phyloP scores from a whole-genome alignment of 2,113 vertebrate species.

The Dolichotis patagonum region DNA sequence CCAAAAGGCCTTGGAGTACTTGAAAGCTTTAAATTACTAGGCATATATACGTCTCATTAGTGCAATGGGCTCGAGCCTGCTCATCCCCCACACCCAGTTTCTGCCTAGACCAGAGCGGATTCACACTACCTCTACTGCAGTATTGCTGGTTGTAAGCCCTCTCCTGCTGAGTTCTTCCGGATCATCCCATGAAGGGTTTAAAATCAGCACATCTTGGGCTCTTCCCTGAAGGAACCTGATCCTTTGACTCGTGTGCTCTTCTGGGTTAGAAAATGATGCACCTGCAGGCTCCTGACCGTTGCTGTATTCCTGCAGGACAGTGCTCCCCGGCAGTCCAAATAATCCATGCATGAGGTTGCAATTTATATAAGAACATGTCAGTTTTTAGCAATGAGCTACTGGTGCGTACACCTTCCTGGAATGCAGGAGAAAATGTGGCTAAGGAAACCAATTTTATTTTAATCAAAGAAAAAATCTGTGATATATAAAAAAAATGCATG shows the following conservation, averaged over 20 bases:
- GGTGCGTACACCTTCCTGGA: not conserved
- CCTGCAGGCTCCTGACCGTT: too few relatives aligned
- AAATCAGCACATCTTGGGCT: not conserved
- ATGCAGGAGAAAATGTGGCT: not conserved
- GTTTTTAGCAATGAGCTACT: not conserved
- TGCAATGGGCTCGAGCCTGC: not conserved
- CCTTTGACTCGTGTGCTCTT: not conserved
- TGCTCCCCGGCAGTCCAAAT: not conserved
- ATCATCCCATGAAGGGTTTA: not conserved
- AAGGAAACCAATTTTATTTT: not conserved
- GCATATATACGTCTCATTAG: not conserved
- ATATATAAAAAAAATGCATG: not conserved
- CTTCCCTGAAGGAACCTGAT: not conserved
- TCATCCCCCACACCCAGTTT: not conserved
- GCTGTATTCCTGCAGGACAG: not conserved
- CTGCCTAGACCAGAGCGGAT: not conserved
- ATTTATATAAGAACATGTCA: not conserved
- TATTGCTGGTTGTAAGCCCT: not conserved
- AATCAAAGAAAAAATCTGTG: not conserved
- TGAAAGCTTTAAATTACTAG: not conserved
- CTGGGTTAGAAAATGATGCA: not conserved
- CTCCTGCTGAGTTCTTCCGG: slow-evolving; percentile 21
- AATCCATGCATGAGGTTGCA: not conserved
- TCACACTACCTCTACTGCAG: not conserved
- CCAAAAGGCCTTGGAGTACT: not conserved